Evolutionary conservation across 2,113 vertebrate genomes (phyloP).

Genomic region (Chauna torquata): DNA sequence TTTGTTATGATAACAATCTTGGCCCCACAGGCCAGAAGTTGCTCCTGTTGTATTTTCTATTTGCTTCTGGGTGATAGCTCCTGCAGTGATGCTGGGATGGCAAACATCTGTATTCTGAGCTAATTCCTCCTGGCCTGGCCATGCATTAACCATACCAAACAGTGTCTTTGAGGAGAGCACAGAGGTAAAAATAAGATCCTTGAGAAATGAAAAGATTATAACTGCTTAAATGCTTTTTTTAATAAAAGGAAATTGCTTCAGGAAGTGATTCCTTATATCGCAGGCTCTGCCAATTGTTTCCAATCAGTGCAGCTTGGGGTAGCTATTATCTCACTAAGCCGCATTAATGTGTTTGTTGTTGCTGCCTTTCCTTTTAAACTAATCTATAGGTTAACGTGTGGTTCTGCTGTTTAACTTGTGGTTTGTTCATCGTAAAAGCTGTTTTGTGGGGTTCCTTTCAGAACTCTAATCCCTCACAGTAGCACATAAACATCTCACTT

Average conservation of each 20-base stretch:
- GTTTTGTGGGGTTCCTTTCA: background rate
- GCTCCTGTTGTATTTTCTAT: background rate
- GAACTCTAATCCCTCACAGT: background rate
- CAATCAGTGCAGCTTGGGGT: conserved; percentile 20
- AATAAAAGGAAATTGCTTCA: conserved; percentile 60
- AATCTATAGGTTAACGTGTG: background rate
- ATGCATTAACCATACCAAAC: background rate
- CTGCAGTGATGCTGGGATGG: background rate
- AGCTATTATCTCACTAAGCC: conserved; percentile 44
- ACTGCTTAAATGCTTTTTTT: conserved; percentile 51
- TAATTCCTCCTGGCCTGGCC: background rate
- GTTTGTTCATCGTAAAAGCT: background rate
- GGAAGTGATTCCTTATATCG: conserved; percentile 54
- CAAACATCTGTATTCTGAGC: background rate
- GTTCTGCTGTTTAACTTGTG: background rate
- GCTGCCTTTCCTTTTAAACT: conserved; percentile 19
- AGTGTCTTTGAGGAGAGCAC: background rate
- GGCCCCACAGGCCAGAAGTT: background rate
- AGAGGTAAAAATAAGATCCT: conserved; percentile 46
- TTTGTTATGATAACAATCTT: background rate
- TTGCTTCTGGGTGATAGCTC: background rate
- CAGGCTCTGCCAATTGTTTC: conserved; percentile 57
- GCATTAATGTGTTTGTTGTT: conserved; percentile 51
- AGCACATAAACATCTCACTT: background rate
- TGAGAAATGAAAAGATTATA: conserved; percentile 29